Percentiles rank a stretch among this genome's conserved stretches.
phyloP scores from a whole-genome alignment of 2,113 vertebrate species.

The Aspidoscelis tigris region DNA sequence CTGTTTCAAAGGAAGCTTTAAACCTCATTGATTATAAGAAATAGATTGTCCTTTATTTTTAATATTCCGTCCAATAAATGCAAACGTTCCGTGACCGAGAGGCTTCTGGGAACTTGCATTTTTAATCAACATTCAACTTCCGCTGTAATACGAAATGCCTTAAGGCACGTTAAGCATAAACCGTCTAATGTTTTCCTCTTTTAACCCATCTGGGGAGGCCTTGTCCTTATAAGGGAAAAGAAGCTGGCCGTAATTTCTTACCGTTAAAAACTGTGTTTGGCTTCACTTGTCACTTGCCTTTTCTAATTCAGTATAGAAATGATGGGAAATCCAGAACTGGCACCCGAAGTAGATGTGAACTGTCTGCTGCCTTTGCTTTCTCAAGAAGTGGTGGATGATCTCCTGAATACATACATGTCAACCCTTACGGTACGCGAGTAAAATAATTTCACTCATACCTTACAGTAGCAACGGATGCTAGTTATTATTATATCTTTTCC shows the following conservation, averaged over 20 bases:
- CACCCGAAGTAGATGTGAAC: conserved; percentile 87
- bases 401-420: conserved; percentile 90
- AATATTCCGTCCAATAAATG: not conserved
- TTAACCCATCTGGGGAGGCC: not conserved
- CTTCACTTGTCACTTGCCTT: not conserved
- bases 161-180: not conserved
- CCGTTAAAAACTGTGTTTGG: not conserved
- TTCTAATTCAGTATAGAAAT: conserved; percentile 83
- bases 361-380: conserved; percentile 84
- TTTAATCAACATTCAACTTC: not conserved
- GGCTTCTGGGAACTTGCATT: not conserved
- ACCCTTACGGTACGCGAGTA: conserved; percentile 89
- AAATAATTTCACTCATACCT: not conserved
- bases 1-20: not conserved
- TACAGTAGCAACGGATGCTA: not conserved
- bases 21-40: not conserved
- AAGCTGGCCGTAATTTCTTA: not conserved
- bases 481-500: not conserved
- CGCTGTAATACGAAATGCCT: not conserved
- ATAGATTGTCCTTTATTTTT: not conserved
- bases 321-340: conserved; percentile 93
- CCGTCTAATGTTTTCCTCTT: not conserved
- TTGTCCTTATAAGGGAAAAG: too few species aligned
- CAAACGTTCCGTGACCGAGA: not conserved
- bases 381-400: conserved; percentile 83